Evolutionary conservation across 2,797 vertebrate genomes (phyloP).

Genomic region (Balearica regulorum): DNA sequence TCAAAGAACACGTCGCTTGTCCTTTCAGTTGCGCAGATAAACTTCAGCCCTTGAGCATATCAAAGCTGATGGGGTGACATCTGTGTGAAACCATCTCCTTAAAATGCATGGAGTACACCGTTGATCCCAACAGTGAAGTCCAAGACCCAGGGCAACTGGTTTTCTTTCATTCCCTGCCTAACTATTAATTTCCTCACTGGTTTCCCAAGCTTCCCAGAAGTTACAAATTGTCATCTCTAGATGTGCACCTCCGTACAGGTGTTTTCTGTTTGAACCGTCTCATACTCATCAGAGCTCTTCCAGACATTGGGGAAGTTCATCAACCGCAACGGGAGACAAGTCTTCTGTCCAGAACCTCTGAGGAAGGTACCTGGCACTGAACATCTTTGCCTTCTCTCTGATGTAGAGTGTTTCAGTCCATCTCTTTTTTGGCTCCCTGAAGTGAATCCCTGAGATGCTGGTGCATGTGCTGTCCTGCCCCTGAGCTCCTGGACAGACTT

Average conservation of each 20-base stretch:
- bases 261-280: background rate
- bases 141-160: background rate
- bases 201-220: background rate
- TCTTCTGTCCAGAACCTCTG: background rate
- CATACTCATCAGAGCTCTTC: background rate
- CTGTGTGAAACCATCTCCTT: background rate
- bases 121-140: background rate
- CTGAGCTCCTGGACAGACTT: background rate
- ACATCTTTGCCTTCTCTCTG: background rate
- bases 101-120: background rate
- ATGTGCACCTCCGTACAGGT: rapidly evolving
- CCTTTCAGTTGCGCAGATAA: background rate
- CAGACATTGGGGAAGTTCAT: background rate
- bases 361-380: too few species aligned
- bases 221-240: background rate
- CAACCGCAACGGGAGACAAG: rapidly evolving
- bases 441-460: background rate
- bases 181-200: background rate
- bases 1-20: background rate
- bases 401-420: background rate
- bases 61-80: background rate
- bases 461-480: background rate
- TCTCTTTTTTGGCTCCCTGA: background rate
- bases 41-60: background rate
- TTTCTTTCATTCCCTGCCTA: background rate